Base-by-base conservation (phyloP, 2,797 vertebrate genomes). In the Leucoraja ocellata region DNA sequence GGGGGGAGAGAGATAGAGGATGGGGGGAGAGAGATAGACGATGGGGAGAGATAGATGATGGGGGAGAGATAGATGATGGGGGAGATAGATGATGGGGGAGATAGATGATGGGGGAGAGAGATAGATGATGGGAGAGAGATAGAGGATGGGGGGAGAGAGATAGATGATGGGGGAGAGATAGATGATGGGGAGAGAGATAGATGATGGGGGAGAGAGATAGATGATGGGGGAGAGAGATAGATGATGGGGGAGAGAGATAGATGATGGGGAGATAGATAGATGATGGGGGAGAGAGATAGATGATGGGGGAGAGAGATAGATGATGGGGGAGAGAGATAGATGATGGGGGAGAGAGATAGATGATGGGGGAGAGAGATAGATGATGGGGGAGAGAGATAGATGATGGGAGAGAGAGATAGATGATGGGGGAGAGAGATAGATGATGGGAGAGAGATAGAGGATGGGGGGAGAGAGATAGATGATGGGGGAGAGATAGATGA, bases 311-410 rank as follows among this genome's bases (percentile, higher is more conserved):
- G 21, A 5, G 71, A 7, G 13, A 46, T 46, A 46, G 46, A 46
- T 21, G 71, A n/a, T 23, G 23, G 13, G 23, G 73, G 25, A 1
- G 9, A n/a, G 76, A n/a, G 76, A 11, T 6, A 18, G 21, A 8
- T 0, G 23, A 1, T 0, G 21, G 73, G 9, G 73, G 21, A 21
- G 4, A 2, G 5, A 4, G 8, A 1, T 25, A n/a, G 6, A 2
- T 7, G 73, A 76, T 6, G 73, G 21, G 23, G 25, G 18, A 23
- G 73, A 46, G 46, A 4, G 46, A 46, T 46, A 46, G 46, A 46
- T 2, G 23, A 8, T 7, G 25, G 28, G 74, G 9, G 25, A 5
- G 25, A 6, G 10, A 32, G 32, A 32, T 23, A n/a, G 5, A 1
- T 25, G 74, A n/a, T 1, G 76, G 1, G 23, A 28, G 74, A 13